Conservation (phyloP, 2,797 vertebrate genomes). For the Microchirus variegatus region DNA sequence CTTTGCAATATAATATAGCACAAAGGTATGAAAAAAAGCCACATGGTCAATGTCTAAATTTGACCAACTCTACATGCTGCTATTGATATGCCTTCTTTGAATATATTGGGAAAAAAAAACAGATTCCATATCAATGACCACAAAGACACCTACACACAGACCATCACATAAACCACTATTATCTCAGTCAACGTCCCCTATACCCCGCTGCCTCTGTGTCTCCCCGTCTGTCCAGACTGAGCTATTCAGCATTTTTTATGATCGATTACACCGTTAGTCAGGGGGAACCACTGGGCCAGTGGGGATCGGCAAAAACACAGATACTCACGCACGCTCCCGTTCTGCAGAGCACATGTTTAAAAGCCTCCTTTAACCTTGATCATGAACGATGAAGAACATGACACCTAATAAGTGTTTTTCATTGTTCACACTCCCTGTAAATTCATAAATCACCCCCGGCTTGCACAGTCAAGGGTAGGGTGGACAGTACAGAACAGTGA, state of each 20-base stretch:
- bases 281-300: conserved; percentile 65
- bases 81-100: conserved; percentile 7
- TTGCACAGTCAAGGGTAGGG: conserved; percentile 61
- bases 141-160: conserved; percentile 39
- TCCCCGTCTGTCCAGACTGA: conserved; percentile 59
- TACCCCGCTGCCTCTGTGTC: conserved; percentile 42
- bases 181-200: conserved; percentile 74
- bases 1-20: neutral
- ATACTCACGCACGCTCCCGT: conserved; percentile 25
- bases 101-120: conserved; percentile 33
- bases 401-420: conserved; percentile 75
- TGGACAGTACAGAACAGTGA: conserved; percentile 27
- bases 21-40: neutral
- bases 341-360: conserved; percentile 60
- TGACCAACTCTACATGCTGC: neutral
- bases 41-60: neutral
- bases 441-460: conserved; percentile 67
- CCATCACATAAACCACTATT: conserved; percentile 62
- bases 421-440: conserved; percentile 72
- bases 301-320: conserved; percentile 45
- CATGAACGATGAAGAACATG: conserved; percentile 70
- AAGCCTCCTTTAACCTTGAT: conserved; percentile 75
- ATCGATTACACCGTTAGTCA: conserved; percentile 77
- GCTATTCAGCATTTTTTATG: conserved; percentile 79
- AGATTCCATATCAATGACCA: conserved; percentile 48